Evolutionary conservation across 2,113 vertebrate species (phyloP).

Genomic region (Ovis canadensis): DNA sequence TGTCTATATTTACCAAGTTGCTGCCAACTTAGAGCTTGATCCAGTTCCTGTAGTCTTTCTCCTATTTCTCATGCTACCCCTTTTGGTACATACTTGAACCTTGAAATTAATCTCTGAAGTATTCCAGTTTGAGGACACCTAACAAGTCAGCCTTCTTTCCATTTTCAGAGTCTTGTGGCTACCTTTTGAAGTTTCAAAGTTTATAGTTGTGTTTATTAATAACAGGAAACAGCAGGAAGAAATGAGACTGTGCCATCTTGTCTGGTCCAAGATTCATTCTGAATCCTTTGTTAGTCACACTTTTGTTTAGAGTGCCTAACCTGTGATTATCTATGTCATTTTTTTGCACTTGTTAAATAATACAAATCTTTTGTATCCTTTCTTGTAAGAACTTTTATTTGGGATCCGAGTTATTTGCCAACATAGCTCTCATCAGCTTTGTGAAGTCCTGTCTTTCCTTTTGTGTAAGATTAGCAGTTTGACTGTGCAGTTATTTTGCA

Average conservation of each 20-base stretch:
- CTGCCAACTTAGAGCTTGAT: not conserved
- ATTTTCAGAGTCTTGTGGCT: not conserved
- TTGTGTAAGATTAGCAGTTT: not conserved
- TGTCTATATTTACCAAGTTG: not conserved
- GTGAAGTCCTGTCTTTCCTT: not conserved
- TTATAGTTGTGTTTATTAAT: not conserved
- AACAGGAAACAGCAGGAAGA: not conserved
- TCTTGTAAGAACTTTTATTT: not conserved
- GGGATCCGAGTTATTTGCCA: not conserved
- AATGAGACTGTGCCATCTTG: not conserved
- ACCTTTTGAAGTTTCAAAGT: not conserved
- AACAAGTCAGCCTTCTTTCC: not conserved
- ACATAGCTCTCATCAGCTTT: not conserved
- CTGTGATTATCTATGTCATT: not conserved
- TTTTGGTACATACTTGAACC: not conserved
- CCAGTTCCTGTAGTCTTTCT: not conserved
- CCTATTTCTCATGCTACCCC: not conserved
- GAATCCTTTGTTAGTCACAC: not conserved
- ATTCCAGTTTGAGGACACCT: not conserved
- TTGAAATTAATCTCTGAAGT: not conserved
- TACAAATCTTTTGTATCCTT: not conserved
- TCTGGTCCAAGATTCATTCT: not conserved
- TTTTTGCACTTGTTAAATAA: not conserved
- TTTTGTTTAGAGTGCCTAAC: not conserved
- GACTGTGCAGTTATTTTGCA: not conserved